Base-by-base conservation (phyloP, 2,113 vertebrate species). In the Mastomys coucha region DNA sequence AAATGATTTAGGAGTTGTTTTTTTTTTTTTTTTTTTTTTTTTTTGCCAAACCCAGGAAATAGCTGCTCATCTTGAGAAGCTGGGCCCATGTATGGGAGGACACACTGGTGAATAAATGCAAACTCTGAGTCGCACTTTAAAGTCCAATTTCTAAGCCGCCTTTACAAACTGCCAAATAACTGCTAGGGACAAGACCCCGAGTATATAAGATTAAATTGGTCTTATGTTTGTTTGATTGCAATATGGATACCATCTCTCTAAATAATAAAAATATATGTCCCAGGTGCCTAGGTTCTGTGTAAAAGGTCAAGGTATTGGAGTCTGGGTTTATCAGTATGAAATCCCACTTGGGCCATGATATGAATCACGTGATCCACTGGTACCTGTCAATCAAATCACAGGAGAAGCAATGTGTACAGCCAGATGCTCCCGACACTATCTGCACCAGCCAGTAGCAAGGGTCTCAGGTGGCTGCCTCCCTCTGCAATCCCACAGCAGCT, bases 401-500 rank as follows among this genome's bases (percentile, higher is more conserved):
- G 75, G 84, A 96, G 88, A 78, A 77, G 93, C n/a, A 65, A 95
- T 96, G 89, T 94, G 92, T 93, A 91, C 65, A 76, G 36, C 88
- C 96, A 97, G 97, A 94, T 97, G 95, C 97, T 96, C 53, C 2
- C 0, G 60, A 88, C 94, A 88, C 96, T 75, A 58, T 70, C 84
- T 82, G 93, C 91, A 84, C 91, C 84, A 31, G 88, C 88, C 70
- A 73, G 0, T 20, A 56, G 75, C 94, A 58, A 89, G 88, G 96
- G 88, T 96, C 97, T 98, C 98, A 98, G 98, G 96, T 96, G 97
- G 95, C 93, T 96, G 95, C 89, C 78, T 97, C 95, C 89, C 91
- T 96, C 69, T 49, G 89, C 82, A 73, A 60, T 20, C 60, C 94
- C 92, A 58, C 19, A 78, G 96, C 97, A 97, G 98, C 97, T 98